Percentiles rank a stretch among this genome's conserved stretches.
These are phyloP conservation scores for Pocota personata DNA, from an alignment of 2,888 invertebrate genomes.

Conservation along the genomic window DNA sequence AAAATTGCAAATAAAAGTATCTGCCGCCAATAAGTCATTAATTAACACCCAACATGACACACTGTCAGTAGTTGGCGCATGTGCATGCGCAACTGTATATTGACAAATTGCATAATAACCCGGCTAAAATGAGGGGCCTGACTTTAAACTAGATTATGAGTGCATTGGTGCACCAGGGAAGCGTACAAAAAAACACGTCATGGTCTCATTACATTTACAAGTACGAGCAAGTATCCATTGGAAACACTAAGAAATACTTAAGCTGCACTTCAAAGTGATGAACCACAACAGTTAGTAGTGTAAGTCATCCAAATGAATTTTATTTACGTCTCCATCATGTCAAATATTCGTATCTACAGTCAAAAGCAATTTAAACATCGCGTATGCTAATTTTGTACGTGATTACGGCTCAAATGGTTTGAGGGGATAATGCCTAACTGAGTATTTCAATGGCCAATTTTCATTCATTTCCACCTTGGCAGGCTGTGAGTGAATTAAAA, in stretches of 20 bases:
- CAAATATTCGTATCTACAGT: not conserved
- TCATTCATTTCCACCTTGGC: constrained; percentile 15
- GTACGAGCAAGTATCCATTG: not conserved
- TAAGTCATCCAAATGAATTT: constrained; percentile 33
- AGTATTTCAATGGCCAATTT: not conserved
- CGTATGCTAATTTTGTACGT: not conserved
- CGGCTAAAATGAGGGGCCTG: not conserved
- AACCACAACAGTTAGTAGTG: not conserved
- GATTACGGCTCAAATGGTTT: not conserved
- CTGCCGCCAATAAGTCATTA: not conserved
- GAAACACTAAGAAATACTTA: not conserved
- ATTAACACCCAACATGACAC: not conserved
- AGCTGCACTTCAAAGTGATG: constrained; percentile 30
- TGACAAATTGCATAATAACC: constrained; percentile 29
- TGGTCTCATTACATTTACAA: constrained; percentile 45
- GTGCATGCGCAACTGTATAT: not conserved
- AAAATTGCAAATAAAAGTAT: not conserved
- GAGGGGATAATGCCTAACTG: not conserved
- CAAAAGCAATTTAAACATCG: not conserved
- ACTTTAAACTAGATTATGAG: not conserved
- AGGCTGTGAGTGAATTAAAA: not conserved
- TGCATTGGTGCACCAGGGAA: constrained; percentile 34
- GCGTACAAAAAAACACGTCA: constrained; percentile 44
- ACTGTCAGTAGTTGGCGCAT: not conserved
- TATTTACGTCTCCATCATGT: constrained; percentile 14